Conservation (phyloP, 1,140 invertebrate genomes). For the Araneus ventricosus region DNA sequence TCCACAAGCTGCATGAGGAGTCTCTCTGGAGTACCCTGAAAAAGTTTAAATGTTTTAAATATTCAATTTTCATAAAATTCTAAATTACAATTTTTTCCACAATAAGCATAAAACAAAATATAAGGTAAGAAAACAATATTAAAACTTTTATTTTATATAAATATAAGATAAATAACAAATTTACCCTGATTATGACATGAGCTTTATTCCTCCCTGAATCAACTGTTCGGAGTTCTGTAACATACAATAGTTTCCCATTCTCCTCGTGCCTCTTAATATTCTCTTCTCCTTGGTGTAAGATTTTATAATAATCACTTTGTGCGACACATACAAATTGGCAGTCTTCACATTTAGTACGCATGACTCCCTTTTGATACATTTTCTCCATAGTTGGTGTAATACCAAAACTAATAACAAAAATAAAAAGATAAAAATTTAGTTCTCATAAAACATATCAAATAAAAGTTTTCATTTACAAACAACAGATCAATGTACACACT, state of each 20-base stretch:
- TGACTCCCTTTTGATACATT: constrained; percentile 95
- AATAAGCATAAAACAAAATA: neutral
- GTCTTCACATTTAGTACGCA: constrained; percentile 97
- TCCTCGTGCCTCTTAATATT: constrained; percentile 95
- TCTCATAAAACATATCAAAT: neutral
- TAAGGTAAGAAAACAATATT: no score
- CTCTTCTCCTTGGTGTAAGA: constrained; percentile 90
- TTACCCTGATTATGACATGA: constrained; percentile 91
- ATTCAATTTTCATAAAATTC: neutral
- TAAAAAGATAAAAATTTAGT: neutral
- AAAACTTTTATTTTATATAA: no score
- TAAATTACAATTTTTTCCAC: neutral
- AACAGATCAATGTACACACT: neutral
- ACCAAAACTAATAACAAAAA: constrained; percentile 87
- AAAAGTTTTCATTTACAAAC: neutral
- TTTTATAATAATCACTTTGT: constrained; percentile 95
- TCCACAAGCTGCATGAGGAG: constrained; percentile 96
- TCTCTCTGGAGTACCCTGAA: constrained; percentile 91
- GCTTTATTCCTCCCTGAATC: constrained; percentile 85
- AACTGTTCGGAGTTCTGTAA: constrained; percentile 92
- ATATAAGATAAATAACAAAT: constrained; percentile 49
- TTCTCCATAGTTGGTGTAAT: constrained; percentile 98
- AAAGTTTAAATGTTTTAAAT: neutral
- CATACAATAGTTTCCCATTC: constrained; percentile 92
- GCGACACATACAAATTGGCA: constrained; percentile 99